Evolutionary conservation across 1,140 invertebrate genomes (phyloP).

Genomic region (Idris sp.): DNA sequence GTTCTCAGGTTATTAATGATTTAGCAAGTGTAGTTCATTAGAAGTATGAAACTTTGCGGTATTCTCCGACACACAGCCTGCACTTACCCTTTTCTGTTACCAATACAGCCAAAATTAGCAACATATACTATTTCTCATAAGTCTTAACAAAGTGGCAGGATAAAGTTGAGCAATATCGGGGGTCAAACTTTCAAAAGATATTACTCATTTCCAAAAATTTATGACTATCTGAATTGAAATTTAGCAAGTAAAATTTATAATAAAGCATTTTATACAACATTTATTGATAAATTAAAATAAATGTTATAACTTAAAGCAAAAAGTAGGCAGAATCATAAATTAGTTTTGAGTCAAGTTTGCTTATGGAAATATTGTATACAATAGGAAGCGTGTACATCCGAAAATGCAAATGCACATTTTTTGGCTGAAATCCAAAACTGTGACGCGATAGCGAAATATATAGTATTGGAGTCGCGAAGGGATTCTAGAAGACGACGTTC

Average conservation of each 20-base stretch:
- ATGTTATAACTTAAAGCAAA: too few relatives aligned
- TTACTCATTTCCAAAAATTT: slow-evolving; percentile 34
- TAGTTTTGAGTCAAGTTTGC: slow-evolving; percentile 10
- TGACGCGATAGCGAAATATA: slow-evolving; percentile 45
- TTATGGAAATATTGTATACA: slow-evolving; percentile 16
- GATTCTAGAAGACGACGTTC: slow-evolving; percentile 50
- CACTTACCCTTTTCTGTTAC: slow-evolving; percentile 55
- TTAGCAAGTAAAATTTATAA: too few relatives aligned
- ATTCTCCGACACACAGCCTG: slow-evolving; percentile 60
- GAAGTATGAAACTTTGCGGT: slow-evolving; percentile 69
- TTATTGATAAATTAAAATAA: too few relatives aligned
- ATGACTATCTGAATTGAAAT: too few relatives aligned
- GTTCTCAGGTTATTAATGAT: slow-evolving; percentile 75
- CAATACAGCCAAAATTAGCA: slow-evolving; percentile 65
- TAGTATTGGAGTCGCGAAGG: slow-evolving; percentile 46
- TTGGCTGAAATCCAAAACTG: slow-evolving; percentile 57
- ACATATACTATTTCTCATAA: slow-evolving; percentile 68
- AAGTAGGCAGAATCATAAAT: slow-evolving; percentile 10
- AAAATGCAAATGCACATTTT: slow-evolving; percentile 62
- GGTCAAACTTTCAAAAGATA: slow-evolving; percentile 39
- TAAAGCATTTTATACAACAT: too few relatives aligned
- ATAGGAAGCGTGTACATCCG: slow-evolving; percentile 40
- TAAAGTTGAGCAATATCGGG: slow-evolving; percentile 19
- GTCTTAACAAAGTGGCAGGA: slow-evolving; percentile 39
- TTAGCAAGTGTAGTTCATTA: slow-evolving; percentile 73